Evolutionary conservation across 2,888 invertebrate genomes (phyloP).

Genomic region (Leucophenga montana): DNA sequence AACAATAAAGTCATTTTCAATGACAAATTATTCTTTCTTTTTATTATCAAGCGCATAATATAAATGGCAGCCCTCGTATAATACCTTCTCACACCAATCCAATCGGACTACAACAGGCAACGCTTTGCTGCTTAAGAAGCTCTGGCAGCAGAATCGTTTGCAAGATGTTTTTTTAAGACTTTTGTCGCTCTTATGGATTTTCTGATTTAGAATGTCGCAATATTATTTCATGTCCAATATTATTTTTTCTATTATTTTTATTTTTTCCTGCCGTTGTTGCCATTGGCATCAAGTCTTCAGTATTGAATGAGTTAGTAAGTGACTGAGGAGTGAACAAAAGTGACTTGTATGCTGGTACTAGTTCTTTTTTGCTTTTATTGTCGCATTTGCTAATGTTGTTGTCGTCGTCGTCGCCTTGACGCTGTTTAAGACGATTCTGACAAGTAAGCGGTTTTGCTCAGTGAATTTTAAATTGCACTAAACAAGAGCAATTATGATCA

Average conservation of each 20-base stretch:
- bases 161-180: background rate
- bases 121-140: background rate
- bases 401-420: conserved; percentile 22
- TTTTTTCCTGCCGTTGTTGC: conserved; percentile 1
- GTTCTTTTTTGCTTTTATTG: background rate
- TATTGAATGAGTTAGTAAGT: conserved; percentile 6
- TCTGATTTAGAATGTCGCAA: conserved; percentile 24
- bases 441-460: conserved; percentile 10
- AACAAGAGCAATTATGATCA: background rate
- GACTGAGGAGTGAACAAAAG: conserved; percentile 9
- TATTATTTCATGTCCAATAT: background rate
- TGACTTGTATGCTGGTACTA: conserved; percentile 8
- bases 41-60: too few species aligned
- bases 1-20: too few species aligned
- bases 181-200: conserved; percentile 17
- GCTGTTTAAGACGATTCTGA: background rate
- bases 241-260: conserved; percentile 5
- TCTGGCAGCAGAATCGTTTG: background rate
- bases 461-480: background rate
- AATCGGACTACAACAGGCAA: background rate
- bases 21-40: too few species aligned
- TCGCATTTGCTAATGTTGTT: background rate
- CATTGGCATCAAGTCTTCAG: conserved; percentile 21
- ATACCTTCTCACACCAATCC: background rate
- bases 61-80: too few species aligned